Evolutionary conservation across 2,888 invertebrate genomes (phyloP).

Genomic region (Zaprionus lineosus): DNA sequence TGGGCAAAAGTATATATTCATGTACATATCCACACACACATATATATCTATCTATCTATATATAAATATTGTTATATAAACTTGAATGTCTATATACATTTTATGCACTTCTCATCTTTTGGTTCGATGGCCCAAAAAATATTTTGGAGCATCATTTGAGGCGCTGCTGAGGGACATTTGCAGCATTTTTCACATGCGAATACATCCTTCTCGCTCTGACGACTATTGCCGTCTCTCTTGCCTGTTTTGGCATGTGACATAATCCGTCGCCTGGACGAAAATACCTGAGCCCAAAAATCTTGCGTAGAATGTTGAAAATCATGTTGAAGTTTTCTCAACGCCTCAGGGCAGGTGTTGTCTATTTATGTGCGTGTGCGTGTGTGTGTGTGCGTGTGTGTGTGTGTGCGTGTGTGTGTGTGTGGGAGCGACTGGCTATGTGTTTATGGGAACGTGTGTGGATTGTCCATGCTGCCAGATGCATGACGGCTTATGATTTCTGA

Average conservation of each 20-base stretch:
- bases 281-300: constrained; percentile 63
- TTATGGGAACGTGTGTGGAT: constrained; percentile 5
- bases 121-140: constrained; percentile 46
- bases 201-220: constrained; percentile 22
- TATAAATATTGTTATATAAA: constrained; percentile 5
- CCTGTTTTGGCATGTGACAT: constrained; percentile 64
- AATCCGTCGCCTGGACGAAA: constrained; percentile 64
- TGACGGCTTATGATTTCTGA: constrained; percentile 57
- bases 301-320: constrained; percentile 68
- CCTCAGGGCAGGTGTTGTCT: constrained; percentile 39
- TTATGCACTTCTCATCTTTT: constrained; percentile 17
- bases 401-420: constrained; percentile 10
- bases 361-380: constrained; percentile 5
- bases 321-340: constrained; percentile 63
- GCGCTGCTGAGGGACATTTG: constrained; percentile 28
- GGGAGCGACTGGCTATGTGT: constrained; percentile 5
- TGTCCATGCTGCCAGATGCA: constrained; percentile 10
- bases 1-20: constrained; percentile 23
- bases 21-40: too few relatives aligned
- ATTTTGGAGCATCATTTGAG: constrained; percentile 36
- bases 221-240: constrained; percentile 40
- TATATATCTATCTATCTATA: constrained; percentile 19
- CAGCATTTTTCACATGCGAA: constrained; percentile 43
- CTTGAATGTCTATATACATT: background rate
- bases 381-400: constrained; percentile 2